A percentile compares a stretch with the other conserved stretches of the same genome.
Evolutionary conservation across 2,113 vertebrate species (phyloP).

Genomic region (Carlito syrichta): DNA sequence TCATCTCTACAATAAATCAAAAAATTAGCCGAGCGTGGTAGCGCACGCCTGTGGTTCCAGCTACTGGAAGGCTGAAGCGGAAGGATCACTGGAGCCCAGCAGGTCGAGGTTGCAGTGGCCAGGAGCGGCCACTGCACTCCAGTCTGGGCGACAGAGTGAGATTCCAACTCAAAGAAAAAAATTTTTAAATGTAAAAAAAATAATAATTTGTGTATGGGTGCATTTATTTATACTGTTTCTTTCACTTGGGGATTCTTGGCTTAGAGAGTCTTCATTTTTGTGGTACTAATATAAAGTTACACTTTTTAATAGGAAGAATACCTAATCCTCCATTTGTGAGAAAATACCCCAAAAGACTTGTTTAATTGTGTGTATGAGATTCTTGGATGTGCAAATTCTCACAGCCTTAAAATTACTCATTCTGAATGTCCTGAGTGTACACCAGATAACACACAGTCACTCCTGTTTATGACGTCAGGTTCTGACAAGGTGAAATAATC

Average conservation of each 20-base stretch:
- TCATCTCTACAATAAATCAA: too few relatives aligned
- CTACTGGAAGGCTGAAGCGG: too few relatives aligned
- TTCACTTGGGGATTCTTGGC: neutral
- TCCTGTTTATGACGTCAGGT: neutral
- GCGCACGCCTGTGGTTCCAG: too few relatives aligned
- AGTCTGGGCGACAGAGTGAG: too few relatives aligned
- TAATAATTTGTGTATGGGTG: neutral
- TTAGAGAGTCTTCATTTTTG: neutral
- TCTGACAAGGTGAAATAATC: neutral
- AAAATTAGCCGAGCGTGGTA: too few relatives aligned
- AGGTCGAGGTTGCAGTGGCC: too few relatives aligned
- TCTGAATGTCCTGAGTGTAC: neutral
- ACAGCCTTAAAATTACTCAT: conserved; percentile 6
- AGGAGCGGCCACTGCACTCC: too few relatives aligned
- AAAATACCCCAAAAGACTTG: conserved; percentile 26
- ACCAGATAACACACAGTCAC: conserved; percentile 5
- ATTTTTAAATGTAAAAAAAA: too few relatives aligned
- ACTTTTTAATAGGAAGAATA: conserved; percentile 26
- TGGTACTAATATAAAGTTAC: neutral
- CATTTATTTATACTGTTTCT: neutral
- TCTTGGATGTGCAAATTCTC: neutral
- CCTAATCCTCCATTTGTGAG: conserved; percentile 11
- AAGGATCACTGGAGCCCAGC: too few relatives aligned
- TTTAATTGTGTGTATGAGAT: conserved; percentile 25
- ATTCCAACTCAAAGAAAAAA: too few relatives aligned